A percentile compares a stretch with the other conserved stretches of the same genome.
Evolutionary conservation across 1,140 invertebrate species (phyloP).

Genomic region (Orchesella cincta): DNA sequence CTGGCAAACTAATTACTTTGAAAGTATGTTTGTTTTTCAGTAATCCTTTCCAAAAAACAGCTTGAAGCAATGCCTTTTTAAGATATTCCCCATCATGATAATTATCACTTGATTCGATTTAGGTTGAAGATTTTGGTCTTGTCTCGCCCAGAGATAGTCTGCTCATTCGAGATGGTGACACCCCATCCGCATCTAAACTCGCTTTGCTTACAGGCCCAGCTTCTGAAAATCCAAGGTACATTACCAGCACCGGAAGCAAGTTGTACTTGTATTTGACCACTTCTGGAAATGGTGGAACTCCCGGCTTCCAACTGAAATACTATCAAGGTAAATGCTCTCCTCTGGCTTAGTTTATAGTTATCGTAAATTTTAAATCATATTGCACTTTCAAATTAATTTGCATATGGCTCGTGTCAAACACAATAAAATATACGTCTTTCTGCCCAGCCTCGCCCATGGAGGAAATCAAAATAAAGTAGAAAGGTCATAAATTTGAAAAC

Average conservation of each 20-base stretch:
- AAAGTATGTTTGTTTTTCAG: slow-evolving; percentile 62
- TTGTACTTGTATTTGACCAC: slow-evolving; percentile 92
- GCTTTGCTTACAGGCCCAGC: slow-evolving; percentile 77
- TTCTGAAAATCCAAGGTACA: slow-evolving; percentile 75
- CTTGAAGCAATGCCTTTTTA: background rate
- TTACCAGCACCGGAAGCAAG: slow-evolving; percentile 86
- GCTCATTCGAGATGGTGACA: slow-evolving; percentile 83
- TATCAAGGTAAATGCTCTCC: slow-evolving; percentile 80
- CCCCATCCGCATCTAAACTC: slow-evolving; percentile 78
- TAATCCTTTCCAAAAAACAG: background rate
- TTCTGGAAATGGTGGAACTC: slow-evolving; percentile 79
- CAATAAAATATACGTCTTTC: no score
- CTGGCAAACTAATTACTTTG: slow-evolving; percentile 81
- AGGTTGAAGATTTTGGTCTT: slow-evolving; percentile 85
- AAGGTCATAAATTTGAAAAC: slow-evolving; percentile 6
- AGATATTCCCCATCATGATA: background rate
- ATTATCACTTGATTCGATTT: slow-evolving; percentile 32
- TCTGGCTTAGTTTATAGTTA: no score
- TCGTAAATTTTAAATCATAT: no score
- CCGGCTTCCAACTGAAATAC: slow-evolving; percentile 88
- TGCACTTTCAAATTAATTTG: background rate
- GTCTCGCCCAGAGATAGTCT: slow-evolving; percentile 83
- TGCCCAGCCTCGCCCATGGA: background rate
- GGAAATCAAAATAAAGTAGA: background rate
- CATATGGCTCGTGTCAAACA: background rate